These are phyloP conservation scores for Tipula vernalis DNA, from an alignment of 2,888 invertebrate species.

Conservation along the genomic window DNA sequence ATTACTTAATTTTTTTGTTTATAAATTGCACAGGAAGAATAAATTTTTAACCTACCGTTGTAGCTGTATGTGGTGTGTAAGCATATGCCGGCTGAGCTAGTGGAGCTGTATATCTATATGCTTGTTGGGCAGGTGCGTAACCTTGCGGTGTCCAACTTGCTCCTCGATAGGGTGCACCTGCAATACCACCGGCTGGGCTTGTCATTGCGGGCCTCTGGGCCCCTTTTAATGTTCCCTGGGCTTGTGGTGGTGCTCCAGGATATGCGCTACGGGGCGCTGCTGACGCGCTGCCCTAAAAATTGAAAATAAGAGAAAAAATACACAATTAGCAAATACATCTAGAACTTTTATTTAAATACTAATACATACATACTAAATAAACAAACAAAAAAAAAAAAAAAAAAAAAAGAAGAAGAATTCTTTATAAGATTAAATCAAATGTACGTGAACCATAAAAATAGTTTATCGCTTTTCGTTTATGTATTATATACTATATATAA, in stretches of 20 bases:
- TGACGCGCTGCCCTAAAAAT: constrained; percentile 26
- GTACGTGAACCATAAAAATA: not conserved
- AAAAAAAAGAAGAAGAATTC: not conserved
- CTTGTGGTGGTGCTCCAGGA: constrained; percentile 34
- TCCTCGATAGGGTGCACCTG: constrained; percentile 35
- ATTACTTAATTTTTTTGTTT: not conserved
- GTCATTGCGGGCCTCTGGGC: constrained; percentile 36
- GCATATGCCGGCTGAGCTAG: constrained; percentile 36
- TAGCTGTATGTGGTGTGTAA: constrained; percentile 35
- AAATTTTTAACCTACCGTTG: constrained; percentile 19
- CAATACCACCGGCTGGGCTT: constrained; percentile 36
- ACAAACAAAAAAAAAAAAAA: too few relatives aligned
- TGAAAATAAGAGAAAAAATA: not conserved
- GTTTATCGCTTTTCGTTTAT: not conserved
- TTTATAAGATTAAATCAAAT: not conserved
- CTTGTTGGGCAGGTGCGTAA: constrained; percentile 34
- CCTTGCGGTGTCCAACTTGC: constrained; percentile 37
- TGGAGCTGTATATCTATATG: constrained; percentile 36
- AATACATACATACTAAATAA: too few relatives aligned
- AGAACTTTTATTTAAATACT: not conserved
- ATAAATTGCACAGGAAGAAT: not conserved
- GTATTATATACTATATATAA: not conserved
- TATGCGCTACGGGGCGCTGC: constrained; percentile 32
- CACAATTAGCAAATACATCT: not conserved
- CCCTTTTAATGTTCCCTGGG: constrained; percentile 32